Evolutionary conservation across 35 echinoderm and acorn worm genomes (phyloP), one percentile per base, ranked within the genome.

Genomic region (Holothuria glaberrima): DNA sequence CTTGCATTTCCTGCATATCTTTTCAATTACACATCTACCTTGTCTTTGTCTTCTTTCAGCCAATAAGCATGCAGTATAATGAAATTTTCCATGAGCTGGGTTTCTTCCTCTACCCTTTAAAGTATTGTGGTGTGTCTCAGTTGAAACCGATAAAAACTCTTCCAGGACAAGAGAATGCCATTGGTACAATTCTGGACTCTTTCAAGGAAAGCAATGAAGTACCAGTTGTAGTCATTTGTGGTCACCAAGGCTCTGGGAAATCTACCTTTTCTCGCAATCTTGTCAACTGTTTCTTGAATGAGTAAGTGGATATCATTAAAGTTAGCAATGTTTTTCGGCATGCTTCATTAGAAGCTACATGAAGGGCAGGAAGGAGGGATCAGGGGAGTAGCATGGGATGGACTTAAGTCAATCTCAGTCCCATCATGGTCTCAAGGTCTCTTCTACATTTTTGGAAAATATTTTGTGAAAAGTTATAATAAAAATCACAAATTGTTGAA

Each of bases 171-270:
- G 79, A 26, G 30, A 29, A 82, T n/a, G 57, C 79, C 10, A 60
- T 50, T 9, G 24, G 30, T 14, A 19, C 10, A 25, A 57, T 82
- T 7, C 19, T 82, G 24, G 12, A 35, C 20, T 29, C 48, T 12
- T 58, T 27, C 48, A 50, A 13, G 1, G 29, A 82, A 50, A 27
- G 18, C 21, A 75, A 48, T 13, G 44, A 36, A 26, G 27, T 29
- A 25, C 79, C 79, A 17, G 79, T 82, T 26, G 30, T 82, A 28
- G 48, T 33, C 9, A 33, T 82, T 19, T 82, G 79, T 82, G 79
- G 79, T 24, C 28, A 60, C 9, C 36, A 82, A 12, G 79, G 79
- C 21, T 26, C 25, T 6, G 79, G 79, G 0, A 82, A 82, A 33
- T 82, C 79, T 26, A 82, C 79, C 0, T n/a, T 82, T 20, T 58